Base-by-base conservation (phyloP, 2,113 vertebrate genomes). In the Cheirogaleus medius region DNA sequence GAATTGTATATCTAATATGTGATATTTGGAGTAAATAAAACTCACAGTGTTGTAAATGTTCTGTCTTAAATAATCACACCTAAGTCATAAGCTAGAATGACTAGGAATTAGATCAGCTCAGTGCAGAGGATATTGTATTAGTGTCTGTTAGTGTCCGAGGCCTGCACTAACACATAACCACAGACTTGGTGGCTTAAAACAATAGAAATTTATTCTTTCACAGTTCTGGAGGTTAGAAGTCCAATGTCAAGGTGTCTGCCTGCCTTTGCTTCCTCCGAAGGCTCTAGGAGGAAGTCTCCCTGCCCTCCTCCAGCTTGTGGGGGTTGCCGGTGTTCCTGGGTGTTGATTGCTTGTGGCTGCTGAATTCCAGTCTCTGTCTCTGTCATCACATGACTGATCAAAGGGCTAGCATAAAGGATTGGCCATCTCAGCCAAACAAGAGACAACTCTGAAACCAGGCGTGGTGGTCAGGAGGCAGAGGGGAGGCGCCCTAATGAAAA, bases 21-120 rank as follows among this genome's bases (percentile, higher is more conserved):
- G 98, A 98, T 97, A 98, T 98, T 98, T 98, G 97, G 96, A 98
- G 96, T 98, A 98, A 98, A 98, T 95, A 94, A 98, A 98, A 97
- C 97, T 97, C 97, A 98, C 69, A 83, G 42, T 93, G 76, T 13
- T 84, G 68, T 85, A 86, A 89, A 76, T 74, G 44, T 64, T 74
- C 68, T 85, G 68, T 34, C 95, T 94, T 92, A 87, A 96, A 87
- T 92, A 94, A 68, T 71, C 44, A 17, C 37, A n/a, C 9, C 27
- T 27, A 29, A 71, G 29, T 91, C 52, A 86, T 15, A 73, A 63
- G 42, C 34, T 39, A 89, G 21, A 71, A 17, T 71, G 66, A 56
- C n/a, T 10, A 42, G 69, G 64, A 63, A 34, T 87, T 37, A 37
- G 39, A 63, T 71, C 12, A 13, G 3, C 20, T 84, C 5, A 25